These are phyloP conservation scores for Indicator maculatus DNA, from an alignment of 2,113 vertebrate species.

Conservation along the genomic window DNA sequence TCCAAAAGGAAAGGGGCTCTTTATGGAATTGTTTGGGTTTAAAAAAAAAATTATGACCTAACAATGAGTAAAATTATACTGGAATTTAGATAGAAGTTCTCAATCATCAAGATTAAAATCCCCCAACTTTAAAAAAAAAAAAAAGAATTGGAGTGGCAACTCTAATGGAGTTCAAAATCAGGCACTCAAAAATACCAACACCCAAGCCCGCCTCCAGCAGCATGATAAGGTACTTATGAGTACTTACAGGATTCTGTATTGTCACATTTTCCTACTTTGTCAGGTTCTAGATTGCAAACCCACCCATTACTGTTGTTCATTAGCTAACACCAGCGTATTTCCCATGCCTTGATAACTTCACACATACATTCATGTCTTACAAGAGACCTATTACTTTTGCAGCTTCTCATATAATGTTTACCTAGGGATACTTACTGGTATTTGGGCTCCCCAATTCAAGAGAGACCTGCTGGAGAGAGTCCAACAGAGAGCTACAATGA, in stretches of 20 bases:
- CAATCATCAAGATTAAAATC: background rate
- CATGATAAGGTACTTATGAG: accelerated
- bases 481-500: too few species aligned
- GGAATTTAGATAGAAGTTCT: background rate
- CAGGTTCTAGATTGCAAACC: background rate
- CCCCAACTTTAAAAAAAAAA: background rate
- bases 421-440: background rate
- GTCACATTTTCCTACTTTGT: background rate
- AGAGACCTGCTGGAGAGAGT: too few species aligned
- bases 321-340: background rate
- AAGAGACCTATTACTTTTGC: background rate
- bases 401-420: background rate
- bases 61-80: background rate
- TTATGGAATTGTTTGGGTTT: background rate
- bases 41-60: background rate
- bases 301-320: background rate
- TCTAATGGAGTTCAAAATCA: background rate
- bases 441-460: too few species aligned
- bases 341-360: background rate
- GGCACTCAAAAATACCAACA: background rate
- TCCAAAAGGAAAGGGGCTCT: background rate
- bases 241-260: background rate
- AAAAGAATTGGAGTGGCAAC: background rate
- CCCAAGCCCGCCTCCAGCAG: background rate
- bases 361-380: accelerated